Base-by-base conservation (phyloP, 2,113 vertebrate genomes). In the Bolborhynchus lineola region DNA sequence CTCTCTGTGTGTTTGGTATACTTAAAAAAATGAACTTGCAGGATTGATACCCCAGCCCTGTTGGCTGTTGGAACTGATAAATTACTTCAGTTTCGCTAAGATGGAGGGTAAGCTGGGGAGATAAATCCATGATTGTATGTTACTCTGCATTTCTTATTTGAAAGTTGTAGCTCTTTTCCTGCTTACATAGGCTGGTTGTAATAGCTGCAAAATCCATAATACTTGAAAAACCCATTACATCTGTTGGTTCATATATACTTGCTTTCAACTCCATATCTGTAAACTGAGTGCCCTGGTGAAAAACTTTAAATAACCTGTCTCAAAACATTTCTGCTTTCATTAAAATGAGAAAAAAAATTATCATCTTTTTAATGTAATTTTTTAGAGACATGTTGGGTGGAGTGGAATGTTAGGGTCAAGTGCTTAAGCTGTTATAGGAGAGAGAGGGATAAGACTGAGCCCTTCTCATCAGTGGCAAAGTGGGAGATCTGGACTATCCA, bases 361-460 rank as follows among this genome's bases (percentile, higher is more conserved):
- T 8, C 5, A 15, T 5, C 6, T 16, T 11, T 76, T 49, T 16
- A 25, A n/a, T 44, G 9, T 44, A 0, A 8, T 7, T 65, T 65
- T 64, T 77, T 39, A 28, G 16, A 33, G 59, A 70, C 83, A 13
- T 37, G 2, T 52, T 65, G 55, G 6, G 8, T 74, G 57, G 37
- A 53, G 46, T 29, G 52, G 18, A 55, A 23, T 78, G 37, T 11
- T 87, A 25, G 3, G 21, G 17, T 46, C 42, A 53, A 41, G 15
- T 59, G 19, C 16, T n/a, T 53, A 55, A 92, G 69, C 52, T 90
- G 35, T 62, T 82, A 59, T 7, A 24, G n/a, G 62, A 52, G 35
- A 10, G 21, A 4, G 6, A 4, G 6, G 14, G 1, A 0, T 49
- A 16, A 23, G 17, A 33, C 25, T 72, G 33, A 87, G 9, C 35